A percentile compares a stretch with the other conserved stretches of the same genome.
Conservation (phyloP, 2,888 invertebrate genomes). For the Drosophila nr. fundita region DNA sequence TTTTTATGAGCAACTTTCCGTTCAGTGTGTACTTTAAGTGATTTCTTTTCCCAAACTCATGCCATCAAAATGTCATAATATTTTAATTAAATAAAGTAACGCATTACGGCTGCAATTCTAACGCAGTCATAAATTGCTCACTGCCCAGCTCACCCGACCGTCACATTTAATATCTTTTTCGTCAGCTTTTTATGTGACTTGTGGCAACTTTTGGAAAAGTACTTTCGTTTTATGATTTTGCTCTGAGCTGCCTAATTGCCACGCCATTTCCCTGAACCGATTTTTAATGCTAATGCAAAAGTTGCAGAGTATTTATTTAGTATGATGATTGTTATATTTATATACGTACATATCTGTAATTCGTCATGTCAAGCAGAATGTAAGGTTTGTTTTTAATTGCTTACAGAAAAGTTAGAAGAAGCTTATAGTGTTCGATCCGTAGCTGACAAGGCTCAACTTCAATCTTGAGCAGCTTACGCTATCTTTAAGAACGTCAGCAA, state of each 20-base stretch:
- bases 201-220: slow-evolving; percentile 59
- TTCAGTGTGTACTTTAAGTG: neutral
- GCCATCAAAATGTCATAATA: slow-evolving; percentile 34
- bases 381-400: slow-evolving; percentile 47
- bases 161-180: slow-evolving; percentile 44
- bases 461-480: slow-evolving; percentile 58
- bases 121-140: slow-evolving; percentile 10
- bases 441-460: slow-evolving; percentile 14
- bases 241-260: slow-evolving; percentile 59
- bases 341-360: neutral
- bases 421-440: slow-evolving; percentile 39
- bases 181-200: slow-evolving; percentile 64
- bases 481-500: slow-evolving; percentile 63
- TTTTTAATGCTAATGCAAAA: slow-evolving; percentile 67
- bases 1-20: neutral
- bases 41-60: neutral
- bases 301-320: slow-evolving; percentile 22
- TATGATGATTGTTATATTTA: neutral
- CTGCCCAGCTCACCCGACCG: neutral
- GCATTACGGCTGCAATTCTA: slow-evolving; percentile 25
- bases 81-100: slow-evolving; percentile 46
- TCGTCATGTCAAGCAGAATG: slow-evolving; percentile 37
- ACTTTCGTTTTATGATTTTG: slow-evolving; percentile 59
- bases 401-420: slow-evolving; percentile 41
- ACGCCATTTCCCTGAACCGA: slow-evolving; percentile 23